These are phyloP conservation scores for Phragmatobia fuliginosa DNA, from an alignment of 2,888 invertebrate genomes.

Conservation along the genomic window DNA sequence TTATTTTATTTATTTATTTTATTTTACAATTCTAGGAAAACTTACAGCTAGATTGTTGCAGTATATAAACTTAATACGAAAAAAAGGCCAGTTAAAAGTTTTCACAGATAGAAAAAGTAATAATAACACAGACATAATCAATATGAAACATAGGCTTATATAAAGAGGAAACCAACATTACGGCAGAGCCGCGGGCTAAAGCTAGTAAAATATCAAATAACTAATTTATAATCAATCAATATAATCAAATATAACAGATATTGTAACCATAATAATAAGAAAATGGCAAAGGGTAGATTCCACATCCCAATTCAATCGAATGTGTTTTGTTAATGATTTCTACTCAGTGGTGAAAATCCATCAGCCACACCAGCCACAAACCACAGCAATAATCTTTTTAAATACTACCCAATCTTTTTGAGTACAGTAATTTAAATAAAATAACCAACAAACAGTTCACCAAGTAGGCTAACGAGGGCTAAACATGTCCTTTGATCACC, in stretches of 20 bases:
- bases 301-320: no score
- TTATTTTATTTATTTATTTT: no score
- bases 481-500: constrained; percentile 41
- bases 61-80: no score
- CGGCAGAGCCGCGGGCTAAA: no score
- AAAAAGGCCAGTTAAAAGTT: no score
- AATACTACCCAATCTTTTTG: not conserved
- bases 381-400: not conserved
- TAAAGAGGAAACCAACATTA: no score
- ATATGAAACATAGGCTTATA: no score
- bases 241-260: not conserved
- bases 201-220: no score
- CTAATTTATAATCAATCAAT: not conserved
- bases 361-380: not conserved
- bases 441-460: constrained; percentile 25
- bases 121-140: no score
- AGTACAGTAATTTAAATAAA: constrained; percentile 8
- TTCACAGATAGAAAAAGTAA: no score
- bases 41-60: no score
- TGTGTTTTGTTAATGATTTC: not conserved
- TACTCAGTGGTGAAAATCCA: not conserved
- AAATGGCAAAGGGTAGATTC: not conserved
- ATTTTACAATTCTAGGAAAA: no score
- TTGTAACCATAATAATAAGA: not conserved
- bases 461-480: constrained; percentile 34